Percentiles rank a stretch among this genome's conserved stretches.
Conservation (phyloP, 2,797 vertebrate genomes). For the Synaphobranchus kaupii region DNA sequence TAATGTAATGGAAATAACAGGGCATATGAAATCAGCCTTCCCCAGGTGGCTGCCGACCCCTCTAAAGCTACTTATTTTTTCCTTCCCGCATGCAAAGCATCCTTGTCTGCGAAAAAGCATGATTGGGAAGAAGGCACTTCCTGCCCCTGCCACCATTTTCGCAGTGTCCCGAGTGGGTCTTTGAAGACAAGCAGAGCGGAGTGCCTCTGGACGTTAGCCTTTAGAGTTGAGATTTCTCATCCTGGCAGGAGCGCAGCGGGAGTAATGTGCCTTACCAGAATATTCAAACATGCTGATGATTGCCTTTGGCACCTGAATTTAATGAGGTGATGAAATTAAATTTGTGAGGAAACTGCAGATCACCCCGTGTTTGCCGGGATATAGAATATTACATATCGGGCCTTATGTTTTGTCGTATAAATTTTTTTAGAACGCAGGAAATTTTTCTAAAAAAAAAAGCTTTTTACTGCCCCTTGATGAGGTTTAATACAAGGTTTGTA, state of each 20-base stretch:
- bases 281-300: neutral
- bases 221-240: neutral
- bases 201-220: neutral
- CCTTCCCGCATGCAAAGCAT: neutral
- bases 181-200: neutral
- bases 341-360: neutral
- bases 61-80: neutral
- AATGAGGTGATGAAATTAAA: neutral
- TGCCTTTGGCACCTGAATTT: neutral
- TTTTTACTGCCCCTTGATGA: neutral
- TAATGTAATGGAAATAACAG: too few relatives aligned
- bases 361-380: neutral
- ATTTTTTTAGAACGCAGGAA: neutral
- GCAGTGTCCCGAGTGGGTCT: neutral
- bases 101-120: neutral
- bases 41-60: neutral
- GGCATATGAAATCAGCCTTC: neutral
- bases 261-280: neutral
- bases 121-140: neutral
- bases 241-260: neutral
- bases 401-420: neutral
- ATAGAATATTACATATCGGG: neutral
- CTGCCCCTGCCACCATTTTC: neutral
- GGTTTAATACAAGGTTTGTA: neutral
- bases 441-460: neutral